Conservation (phyloP, 2,113 vertebrate genomes). For the Amia ocellicauda region DNA sequence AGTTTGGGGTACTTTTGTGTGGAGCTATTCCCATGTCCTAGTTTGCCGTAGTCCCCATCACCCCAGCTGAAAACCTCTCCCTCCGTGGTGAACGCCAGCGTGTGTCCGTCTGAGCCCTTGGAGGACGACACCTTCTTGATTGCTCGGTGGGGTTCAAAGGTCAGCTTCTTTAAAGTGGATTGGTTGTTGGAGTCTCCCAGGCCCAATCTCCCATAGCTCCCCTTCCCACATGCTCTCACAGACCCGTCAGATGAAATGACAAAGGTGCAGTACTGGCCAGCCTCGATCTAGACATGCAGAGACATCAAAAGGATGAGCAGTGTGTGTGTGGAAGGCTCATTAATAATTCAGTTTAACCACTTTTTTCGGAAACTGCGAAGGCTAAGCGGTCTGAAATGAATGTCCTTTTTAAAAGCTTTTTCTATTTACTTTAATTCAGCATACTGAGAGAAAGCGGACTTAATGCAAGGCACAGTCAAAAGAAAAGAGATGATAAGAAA, state of each 20-base stretch:
- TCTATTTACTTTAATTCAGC: neutral
- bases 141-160: slow-evolving; percentile 79
- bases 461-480: neutral
- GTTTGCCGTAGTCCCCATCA: slow-evolving; percentile 79
- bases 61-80: slow-evolving; percentile 85
- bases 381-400: neutral
- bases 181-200: slow-evolving; percentile 83
- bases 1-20: slow-evolving; percentile 83
- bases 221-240: slow-evolving; percentile 80
- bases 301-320: neutral
- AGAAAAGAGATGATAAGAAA: neutral
- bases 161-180: slow-evolving; percentile 80
- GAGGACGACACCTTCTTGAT: slow-evolving; percentile 82
- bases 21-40: slow-evolving; percentile 81
- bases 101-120: slow-evolving; percentile 83
- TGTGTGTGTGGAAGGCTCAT: neutral
- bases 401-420: neutral
- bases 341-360: neutral
- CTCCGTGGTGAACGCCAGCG: slow-evolving; percentile 78
- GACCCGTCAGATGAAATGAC: slow-evolving; percentile 80
- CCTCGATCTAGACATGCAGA: slow-evolving; percentile 71
- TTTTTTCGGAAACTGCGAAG: neutral
- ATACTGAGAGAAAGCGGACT: neutral
- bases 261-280: slow-evolving; percentile 81
- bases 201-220: slow-evolving; percentile 78